Evolutionary conservation across 2,113 vertebrate species (phyloP), one percentile per base, ranked within the genome.

Genomic region (Athene noctua): DNA sequence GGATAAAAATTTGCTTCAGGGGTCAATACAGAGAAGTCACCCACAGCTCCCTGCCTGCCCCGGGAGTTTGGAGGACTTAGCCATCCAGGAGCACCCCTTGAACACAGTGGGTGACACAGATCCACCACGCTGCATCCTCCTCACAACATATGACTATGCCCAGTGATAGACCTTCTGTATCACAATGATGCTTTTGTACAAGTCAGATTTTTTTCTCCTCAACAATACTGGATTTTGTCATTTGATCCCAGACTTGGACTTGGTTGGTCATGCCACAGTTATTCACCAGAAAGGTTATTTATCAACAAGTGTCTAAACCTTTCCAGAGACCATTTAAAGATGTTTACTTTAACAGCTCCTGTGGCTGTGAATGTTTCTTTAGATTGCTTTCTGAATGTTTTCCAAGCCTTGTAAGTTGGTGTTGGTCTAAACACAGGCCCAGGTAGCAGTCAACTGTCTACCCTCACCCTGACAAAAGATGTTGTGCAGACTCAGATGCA

Each of bases 341-440:
- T 20, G 21, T 88, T 84, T 86, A 88, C 10, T 87, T 91, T 80
- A 92, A 88, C 55, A 78, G 63, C 58, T 91, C 40, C 74, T 38
- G 32, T 34, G 86, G 73, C 62, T 83, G 23, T 10, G 6, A 73
- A 87, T 46, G 26, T 72, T 94, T 84, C 61, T 90, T 74, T 73
- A 67, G 29, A 91, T 62, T 47, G 32, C 11, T 66, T 95, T 79
- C 67, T 79, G 46, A 87, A 72, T 62, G 38, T 66, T 92, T 90
- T 85, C 63, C 84, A 94, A 94, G 46, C 74, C 59, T 77, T 65
- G 16, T 67, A 90, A 72, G 78, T 85, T 6, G 7, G 27, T 29
- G 62, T 46, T 82, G 40, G 54, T 82, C 58, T 88, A 91, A 96
- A 82, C 58, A 90, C 8, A 82, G 78, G 36, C 54, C 18, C 9